Evolutionary conservation across 2,113 vertebrate species (phyloP), one percentile per base, ranked within the genome.

Genomic region (Lophura nycthemera): DNA sequence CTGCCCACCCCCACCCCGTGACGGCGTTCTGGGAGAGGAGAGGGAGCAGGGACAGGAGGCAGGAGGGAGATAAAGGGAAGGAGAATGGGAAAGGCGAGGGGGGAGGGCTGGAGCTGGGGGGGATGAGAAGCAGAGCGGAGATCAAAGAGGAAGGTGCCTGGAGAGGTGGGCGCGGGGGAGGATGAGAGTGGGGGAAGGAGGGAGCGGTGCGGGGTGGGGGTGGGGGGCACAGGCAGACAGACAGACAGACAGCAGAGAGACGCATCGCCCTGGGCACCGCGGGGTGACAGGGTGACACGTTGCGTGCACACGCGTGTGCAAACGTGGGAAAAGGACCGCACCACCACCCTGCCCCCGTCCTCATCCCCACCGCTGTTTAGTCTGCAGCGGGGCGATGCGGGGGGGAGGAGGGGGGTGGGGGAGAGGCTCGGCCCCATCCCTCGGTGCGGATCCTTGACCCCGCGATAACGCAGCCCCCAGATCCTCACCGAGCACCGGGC

Each of bases 121-220:
- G 34, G 38, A 34, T 17, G 24, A 61, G 47, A 54, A 60, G 18
- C 47, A 18, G 36, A 77, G 69, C 6, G 13, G 78, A 90, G 92
- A 90, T 90, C 92, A 91, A 93, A 88, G 92, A 22, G 63, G 76
- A 77, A 57, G 72, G 50, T 63, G 77, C 66, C 65, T 36, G 78
- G 77, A 57, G 83, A 75, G 92, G 86, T 70, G 71, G 75, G 75
- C 4, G 50, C 4, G 52, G 21, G 71, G 69, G 30, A 85, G 79
- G 86, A 88, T 87, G 83, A 87, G 83, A 90, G 88, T 32, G 4
- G 12, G 60, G 47, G 16, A 48, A 69, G 22, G 64, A 64, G 60
- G 60, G 27, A 24, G 81, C 14, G 5, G 27, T 6, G 27, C 52
- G 8, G 52, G 52, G 27, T 3, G 4, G 80, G 47, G 54, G 32